Percentiles rank a stretch among this genome's conserved stretches.
These are phyloP conservation scores for Leptoclinus maculatus DNA, from an alignment of 2,797 vertebrate genomes.

Conservation along the genomic window DNA sequence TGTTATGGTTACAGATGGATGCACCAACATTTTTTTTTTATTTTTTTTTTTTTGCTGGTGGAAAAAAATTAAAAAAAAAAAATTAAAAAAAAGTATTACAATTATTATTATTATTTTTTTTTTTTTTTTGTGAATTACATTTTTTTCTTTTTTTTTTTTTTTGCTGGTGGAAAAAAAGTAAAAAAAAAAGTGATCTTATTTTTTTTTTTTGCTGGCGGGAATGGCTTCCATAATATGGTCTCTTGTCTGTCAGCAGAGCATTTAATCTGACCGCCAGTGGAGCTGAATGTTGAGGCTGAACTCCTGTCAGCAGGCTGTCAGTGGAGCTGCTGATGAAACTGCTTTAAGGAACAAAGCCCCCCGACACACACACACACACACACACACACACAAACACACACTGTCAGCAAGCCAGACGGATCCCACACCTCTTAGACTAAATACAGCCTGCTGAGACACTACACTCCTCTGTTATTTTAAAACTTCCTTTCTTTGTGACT, in stretches of 20 bases:
- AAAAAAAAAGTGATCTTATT: too few relatives aligned
- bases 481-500: conserved; percentile 39
- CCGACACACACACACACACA: conserved; percentile 1
- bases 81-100: too few relatives aligned
- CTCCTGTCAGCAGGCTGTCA: conserved; percentile 56
- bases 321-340: conserved; percentile 54
- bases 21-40: too few relatives aligned
- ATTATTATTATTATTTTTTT: too few relatives aligned
- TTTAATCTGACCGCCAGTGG: conserved; percentile 50
- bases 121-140: too few relatives aligned
- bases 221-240: too few relatives aligned
- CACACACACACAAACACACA: background rate
- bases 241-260: conserved; percentile 53
- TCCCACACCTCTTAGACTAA: conserved; percentile 47
- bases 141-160: too few relatives aligned
- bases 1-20: too few relatives aligned
- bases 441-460: conserved; percentile 37
- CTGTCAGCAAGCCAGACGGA: conserved; percentile 31
- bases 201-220: too few relatives aligned
- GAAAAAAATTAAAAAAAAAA: too few relatives aligned
- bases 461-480: conserved; percentile 42
- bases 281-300: conserved; percentile 49
- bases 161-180: too few relatives aligned
- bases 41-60: too few relatives aligned
- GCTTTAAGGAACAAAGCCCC: conserved; percentile 36